phyloP scores from a whole-genome alignment of 1,140 invertebrate species.

The Scaptomyza graminum region DNA sequence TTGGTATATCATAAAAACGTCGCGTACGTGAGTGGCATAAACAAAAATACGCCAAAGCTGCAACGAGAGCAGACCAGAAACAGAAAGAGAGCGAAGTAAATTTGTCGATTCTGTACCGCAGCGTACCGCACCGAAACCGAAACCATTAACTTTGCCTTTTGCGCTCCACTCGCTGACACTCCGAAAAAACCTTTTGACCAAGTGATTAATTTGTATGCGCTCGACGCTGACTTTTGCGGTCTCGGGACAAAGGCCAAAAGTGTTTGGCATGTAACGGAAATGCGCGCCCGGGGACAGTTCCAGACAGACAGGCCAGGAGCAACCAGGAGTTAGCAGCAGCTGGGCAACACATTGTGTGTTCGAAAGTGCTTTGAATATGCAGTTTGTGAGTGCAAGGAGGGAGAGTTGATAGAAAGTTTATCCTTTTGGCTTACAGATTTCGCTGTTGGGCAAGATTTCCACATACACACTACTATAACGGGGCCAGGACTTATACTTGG shows the following conservation, averaged over 20 bases:
- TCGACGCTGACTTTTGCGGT: constrained; percentile 75
- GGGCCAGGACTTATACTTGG: constrained; percentile 53
- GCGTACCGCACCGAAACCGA: constrained; percentile 17
- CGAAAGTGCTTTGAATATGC: constrained; percentile 72
- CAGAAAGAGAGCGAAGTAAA: background rate
- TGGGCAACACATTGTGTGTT: constrained; percentile 35
- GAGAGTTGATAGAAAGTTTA: constrained; percentile 55
- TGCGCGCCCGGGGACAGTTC: constrained; percentile 68
- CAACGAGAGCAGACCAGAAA: background rate
- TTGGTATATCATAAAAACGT: constrained; percentile 82
- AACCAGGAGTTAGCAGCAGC: constrained; percentile 5
- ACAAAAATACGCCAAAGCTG: constrained; percentile 40
- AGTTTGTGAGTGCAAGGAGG: constrained; percentile 11
- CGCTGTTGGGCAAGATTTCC: constrained; percentile 48
- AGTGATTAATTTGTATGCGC: constrained; percentile 80
- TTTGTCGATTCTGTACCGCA: constrained; percentile 11
- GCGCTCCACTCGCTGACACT: constrained; percentile 33
- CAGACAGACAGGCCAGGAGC: constrained; percentile 7
- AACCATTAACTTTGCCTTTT: constrained; percentile 53
- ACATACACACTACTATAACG: constrained; percentile 9
- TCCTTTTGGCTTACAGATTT: constrained; percentile 55
- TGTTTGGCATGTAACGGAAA: constrained; percentile 81
- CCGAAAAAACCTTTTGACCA: constrained; percentile 63
- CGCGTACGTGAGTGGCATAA: constrained; percentile 68
- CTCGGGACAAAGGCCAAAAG: constrained; percentile 77